Evolutionary conservation across 2,797 vertebrate genomes (phyloP).

Genomic region (Enteromius trimaculatus): DNA sequence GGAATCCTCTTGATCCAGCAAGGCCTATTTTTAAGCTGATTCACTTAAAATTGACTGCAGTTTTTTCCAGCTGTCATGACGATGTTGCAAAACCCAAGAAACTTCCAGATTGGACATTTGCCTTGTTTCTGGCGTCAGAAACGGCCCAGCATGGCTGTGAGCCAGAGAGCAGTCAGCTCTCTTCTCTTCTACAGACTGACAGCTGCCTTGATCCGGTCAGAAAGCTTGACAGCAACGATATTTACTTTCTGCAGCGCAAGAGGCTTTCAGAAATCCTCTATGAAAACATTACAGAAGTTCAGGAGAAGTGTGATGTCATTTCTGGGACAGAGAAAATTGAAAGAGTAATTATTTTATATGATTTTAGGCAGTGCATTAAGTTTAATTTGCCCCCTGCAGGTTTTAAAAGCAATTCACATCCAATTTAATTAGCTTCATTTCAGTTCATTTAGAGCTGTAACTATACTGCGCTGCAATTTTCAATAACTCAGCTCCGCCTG

Average conservation of each 20-base stretch:
- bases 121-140: neutral
- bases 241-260: conserved; percentile 56
- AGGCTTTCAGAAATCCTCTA: conserved; percentile 52
- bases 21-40: neutral
- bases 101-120: neutral
- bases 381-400: conserved; percentile 53
- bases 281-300: conserved; percentile 53
- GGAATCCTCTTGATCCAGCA: neutral
- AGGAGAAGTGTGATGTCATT: conserved; percentile 57
- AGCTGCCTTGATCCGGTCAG: conserved; percentile 55
- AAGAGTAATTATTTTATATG: conserved; percentile 34
- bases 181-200: conserved; percentile 57
- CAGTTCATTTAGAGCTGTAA: conserved; percentile 36
- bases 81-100: conserved; percentile 67
- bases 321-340: conserved; percentile 1
- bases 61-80: conserved; percentile 59
- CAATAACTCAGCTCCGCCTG: conserved; percentile 8
- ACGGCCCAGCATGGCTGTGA: neutral
- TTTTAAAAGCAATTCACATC: conserved; percentile 59
- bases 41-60: neutral
- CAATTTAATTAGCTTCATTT: conserved; percentile 45
- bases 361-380: conserved; percentile 39
- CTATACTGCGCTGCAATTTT: conserved; percentile 53
- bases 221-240: conserved; percentile 58
- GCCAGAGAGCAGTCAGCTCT: conserved; percentile 24